These are phyloP conservation scores for Falcaria lacertinaria DNA, from an alignment of 2,888 invertebrate species.

Conservation along the genomic window DNA sequence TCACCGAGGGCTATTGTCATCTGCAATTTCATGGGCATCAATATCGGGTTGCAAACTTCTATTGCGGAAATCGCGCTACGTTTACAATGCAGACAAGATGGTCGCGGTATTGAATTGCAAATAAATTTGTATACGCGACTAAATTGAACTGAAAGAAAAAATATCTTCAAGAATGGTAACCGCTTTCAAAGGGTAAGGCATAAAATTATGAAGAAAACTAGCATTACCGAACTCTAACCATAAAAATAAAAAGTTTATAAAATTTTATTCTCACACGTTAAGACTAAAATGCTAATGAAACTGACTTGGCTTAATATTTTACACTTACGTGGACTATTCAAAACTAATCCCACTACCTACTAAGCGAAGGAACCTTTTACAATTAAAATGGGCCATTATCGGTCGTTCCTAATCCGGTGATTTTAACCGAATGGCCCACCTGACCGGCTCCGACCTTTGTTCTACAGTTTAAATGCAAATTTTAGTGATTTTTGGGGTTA, in stretches of 20 bases:
- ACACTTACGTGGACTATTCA: constrained; percentile 11
- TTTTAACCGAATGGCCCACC: constrained; percentile 47
- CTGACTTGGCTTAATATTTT: not conserved
- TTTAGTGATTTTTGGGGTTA: constrained; percentile 18
- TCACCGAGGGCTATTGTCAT: too few species aligned
- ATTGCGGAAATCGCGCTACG: too few species aligned
- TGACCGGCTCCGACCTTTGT: constrained; percentile 46
- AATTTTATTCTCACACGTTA: not conserved
- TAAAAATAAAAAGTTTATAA: not conserved
- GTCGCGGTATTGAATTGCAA: too few species aligned
- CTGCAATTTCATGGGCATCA: too few species aligned
- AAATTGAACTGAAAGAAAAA: too few species aligned
- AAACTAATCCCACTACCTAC: constrained; percentile 23
- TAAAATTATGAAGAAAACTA: too few species aligned
- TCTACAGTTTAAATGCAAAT: constrained; percentile 46
- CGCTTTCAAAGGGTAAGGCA: too few species aligned
- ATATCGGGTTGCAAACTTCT: too few species aligned
- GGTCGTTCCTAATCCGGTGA: constrained; percentile 51
- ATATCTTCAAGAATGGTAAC: too few species aligned
- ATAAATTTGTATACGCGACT: too few species aligned
- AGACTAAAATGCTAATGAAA: not conserved
- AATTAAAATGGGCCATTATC: constrained; percentile 59
- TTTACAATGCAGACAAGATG: too few species aligned
- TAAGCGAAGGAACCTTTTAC: constrained; percentile 32
- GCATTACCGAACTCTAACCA: too few species aligned